These are phyloP conservation scores for Malaclemys terrapin DNA, from an alignment of 2,113 vertebrate genomes.

Conservation along the genomic window DNA sequence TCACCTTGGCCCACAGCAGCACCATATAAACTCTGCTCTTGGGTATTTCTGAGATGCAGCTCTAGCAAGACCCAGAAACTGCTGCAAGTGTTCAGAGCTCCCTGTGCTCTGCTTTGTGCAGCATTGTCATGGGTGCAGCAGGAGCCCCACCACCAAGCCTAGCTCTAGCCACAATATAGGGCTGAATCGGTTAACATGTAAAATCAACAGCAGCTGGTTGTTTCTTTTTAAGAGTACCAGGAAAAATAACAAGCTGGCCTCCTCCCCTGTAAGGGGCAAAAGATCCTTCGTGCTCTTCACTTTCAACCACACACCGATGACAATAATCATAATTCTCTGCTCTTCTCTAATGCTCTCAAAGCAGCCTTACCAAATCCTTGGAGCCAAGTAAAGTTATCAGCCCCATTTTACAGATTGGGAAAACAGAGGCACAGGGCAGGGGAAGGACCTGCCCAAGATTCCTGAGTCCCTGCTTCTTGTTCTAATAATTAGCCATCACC, in stretches of 20 bases:
- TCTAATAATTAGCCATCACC: neutral
- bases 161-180: neutral
- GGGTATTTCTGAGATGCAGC: neutral
- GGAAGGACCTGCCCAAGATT: neutral
- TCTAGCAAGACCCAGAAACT: accelerated
- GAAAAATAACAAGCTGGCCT: conserved; percentile 41
- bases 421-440: neutral
- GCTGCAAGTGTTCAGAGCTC: neutral
- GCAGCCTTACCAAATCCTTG: neutral
- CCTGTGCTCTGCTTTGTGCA: accelerated
- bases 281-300: conserved; percentile 42
- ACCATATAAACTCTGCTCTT: neutral
- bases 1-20: neutral
- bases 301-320: conserved; percentile 7
- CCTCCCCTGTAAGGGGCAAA: neutral
- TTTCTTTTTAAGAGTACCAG: conserved; percentile 44
- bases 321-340: neutral
- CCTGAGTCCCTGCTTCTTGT: neutral
- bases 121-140: accelerated
- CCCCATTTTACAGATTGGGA: neutral
- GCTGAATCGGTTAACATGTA: neutral
- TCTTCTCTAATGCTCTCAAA: neutral
- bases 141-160: neutral
- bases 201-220: conserved; percentile 36
- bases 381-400: neutral